Evolutionary conservation across 2,888 invertebrate species (phyloP), one percentile per base, ranked within the genome.

Genomic region (Spatulosminthurus flaviceps): DNA sequence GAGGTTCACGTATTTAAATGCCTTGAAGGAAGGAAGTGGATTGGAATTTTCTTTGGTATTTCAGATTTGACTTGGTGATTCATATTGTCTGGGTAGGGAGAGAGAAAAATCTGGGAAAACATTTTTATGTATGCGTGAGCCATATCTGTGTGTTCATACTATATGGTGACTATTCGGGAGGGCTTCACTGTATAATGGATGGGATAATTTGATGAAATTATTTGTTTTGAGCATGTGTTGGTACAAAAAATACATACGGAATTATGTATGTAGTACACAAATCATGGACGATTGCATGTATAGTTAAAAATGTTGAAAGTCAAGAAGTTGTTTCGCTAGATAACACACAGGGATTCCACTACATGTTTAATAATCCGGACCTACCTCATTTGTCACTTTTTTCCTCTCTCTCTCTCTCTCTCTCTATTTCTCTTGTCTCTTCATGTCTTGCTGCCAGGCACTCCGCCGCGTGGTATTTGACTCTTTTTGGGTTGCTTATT

Each of bases 171-270:
- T n/a, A n/a, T n/a, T n/a, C n/a, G n/a, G 64, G 26, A 64, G 26
- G 29, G 67, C 29, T 67, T 28, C 16, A 21, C 26, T 64, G 64
- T 28, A 28, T 24, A 67, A 19, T 28, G 7, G n/a, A 28, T 26
- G n/a, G n/a, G 67, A 67, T 67, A 29, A 67, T 67, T 64, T 64
- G 64, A 64, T 64, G 64, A 64, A 26, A 26, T 64, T 64, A 13
- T 51, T 51, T 51, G 51, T 51, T 16, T 51, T 51, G 19, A 51
- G 51, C n/a, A 51, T 51, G 51, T 51, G 19, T 51, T 2, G 2
- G 2, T 51, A 2, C 51, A 51, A 34, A 34, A 34, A 4, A 9
- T 9, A 34, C 34, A 34, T 34, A 9, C 5, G 4, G 34, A 9
- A 34, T 34, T 34, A n/a, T 51, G 51, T 51, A n/a, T 19, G 16